Conservation (phyloP, 2,888 invertebrate species). For the Tetrapedia diversipes region DNA sequence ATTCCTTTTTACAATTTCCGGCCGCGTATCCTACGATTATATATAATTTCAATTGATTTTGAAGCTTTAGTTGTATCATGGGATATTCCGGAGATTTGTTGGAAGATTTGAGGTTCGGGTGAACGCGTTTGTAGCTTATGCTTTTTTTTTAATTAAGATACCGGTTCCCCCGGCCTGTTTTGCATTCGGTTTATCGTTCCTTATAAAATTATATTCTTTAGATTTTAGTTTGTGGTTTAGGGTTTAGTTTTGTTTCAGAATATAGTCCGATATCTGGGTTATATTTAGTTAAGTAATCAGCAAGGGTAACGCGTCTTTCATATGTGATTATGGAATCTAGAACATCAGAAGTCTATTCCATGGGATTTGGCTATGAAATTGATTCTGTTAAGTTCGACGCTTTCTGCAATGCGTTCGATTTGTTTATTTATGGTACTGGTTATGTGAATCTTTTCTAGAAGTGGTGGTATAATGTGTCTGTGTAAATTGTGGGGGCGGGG, state of each 20-base stretch:
- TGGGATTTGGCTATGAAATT: no score
- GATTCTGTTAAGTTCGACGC: no score
- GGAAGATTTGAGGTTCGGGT: not conserved
- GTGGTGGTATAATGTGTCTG: no score
- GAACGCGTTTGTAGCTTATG: constrained; percentile 11
- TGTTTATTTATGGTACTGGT: no score
- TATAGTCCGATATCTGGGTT: not conserved
- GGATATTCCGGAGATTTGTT: constrained; percentile 38
- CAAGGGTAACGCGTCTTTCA: constrained; percentile 10
- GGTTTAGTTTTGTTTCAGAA: constrained; percentile 23
- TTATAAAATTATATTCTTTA: not conserved
- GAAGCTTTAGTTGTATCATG: constrained; percentile 23
- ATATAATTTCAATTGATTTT: constrained; percentile 13
- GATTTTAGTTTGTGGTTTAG: not conserved
- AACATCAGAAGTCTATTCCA: no score
- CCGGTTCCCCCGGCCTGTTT: constrained; percentile 57
- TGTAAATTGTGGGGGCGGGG: no score
- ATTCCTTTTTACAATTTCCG: constrained; percentile 33
- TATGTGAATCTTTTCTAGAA: no score
- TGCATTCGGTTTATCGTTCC: constrained; percentile 34
- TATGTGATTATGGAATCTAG: no score
- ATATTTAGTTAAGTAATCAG: not conserved
- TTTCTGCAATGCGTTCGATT: no score
- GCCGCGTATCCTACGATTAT: constrained; percentile 50
- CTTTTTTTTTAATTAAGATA: constrained; percentile 38